Base-by-base conservation (phyloP, 2,113 vertebrate species). In the Lipophrys pholis region DNA sequence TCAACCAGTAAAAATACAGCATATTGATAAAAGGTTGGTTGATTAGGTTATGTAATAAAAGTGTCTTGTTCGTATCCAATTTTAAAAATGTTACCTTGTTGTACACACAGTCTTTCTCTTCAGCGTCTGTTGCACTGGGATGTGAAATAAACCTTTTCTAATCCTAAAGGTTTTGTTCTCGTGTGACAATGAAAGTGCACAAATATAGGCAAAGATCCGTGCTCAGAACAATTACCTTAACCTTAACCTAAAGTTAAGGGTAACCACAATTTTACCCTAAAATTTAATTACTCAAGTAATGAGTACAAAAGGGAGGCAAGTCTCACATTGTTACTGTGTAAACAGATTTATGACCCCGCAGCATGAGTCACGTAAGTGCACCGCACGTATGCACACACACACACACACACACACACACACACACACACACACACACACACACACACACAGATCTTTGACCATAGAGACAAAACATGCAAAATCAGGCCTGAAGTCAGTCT, bases 281-380 rank as follows among this genome's bases (percentile, higher is more conserved):
- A 40, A 35, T 50, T 16, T 69, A 16, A 73, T 64, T 42, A 40
- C 50, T 63, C 48, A 42, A 56, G 43, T 64, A 41, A 73, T 64
- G n/a, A 16, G 40, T 14, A 54, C 63, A 36, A 66, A 64, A 65
- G 49, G 49, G 10, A 54, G 14, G 15, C 60, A 64, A 73, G 60
- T 35, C 2, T 52, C 2, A 41, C 60, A 73, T 41, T 35, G 52
- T 63, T 48, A 56, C 14, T 50, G 55, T 58, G 55, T 42, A 21
- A 69, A 40, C 46, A 36, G 38, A 73, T 73, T 64, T 73, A 73
- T 73, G 46, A 8, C 48, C 36, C 36, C 10, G 17, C 38, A 40
- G 51, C 10, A 10, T 12, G 60, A 48, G 43, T 11, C 45, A 53
- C 6, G 6, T 38, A 56, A 55, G 39, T 54, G 45, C 15, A 41